Evolutionary conservation across 2,888 invertebrate species (phyloP).

Genomic region (Hydroisotoma schaefferi): DNA sequence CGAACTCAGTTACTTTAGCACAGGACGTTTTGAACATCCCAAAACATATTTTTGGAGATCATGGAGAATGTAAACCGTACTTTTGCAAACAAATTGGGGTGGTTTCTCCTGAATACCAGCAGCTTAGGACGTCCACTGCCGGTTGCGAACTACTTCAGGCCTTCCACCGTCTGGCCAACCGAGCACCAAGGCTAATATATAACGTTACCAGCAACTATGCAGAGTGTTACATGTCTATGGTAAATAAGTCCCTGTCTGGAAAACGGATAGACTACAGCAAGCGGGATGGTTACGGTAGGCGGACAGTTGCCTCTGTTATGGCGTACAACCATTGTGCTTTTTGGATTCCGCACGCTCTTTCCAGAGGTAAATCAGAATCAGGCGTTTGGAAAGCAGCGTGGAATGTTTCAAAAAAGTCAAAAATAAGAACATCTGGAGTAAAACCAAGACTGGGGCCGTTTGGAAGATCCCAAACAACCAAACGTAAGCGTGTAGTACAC

Average conservation of each 20-base stretch:
- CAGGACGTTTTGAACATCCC: slow-evolving; percentile 26
- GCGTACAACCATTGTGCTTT: no score
- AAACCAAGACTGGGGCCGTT: no score
- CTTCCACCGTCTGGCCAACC: background rate
- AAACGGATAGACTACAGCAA: slow-evolving; percentile 20
- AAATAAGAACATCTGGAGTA: no score
- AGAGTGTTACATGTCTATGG: slow-evolving; percentile 18
- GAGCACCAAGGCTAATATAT: slow-evolving; percentile 11
- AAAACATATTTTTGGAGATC: slow-evolving; percentile 25
- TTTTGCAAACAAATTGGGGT: slow-evolving; percentile 22
- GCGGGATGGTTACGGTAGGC: no score
- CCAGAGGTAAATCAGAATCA: no score
- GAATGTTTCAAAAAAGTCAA: no score
- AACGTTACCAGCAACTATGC: slow-evolving; percentile 11
- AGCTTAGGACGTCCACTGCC: background rate
- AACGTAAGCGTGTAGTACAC: no score
- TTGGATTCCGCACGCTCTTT: no score
- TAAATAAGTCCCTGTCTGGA: slow-evolving; percentile 7
- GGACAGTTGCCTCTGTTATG: no score
- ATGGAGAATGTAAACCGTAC: slow-evolving; percentile 12
- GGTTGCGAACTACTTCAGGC: background rate
- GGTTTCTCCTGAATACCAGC: background rate
- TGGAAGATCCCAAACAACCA: no score
- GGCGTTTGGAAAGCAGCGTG: no score
- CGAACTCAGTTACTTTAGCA: slow-evolving; percentile 6